Conservation (phyloP, 2,888 invertebrate species). For the Lumbricus terrestris region DNA sequence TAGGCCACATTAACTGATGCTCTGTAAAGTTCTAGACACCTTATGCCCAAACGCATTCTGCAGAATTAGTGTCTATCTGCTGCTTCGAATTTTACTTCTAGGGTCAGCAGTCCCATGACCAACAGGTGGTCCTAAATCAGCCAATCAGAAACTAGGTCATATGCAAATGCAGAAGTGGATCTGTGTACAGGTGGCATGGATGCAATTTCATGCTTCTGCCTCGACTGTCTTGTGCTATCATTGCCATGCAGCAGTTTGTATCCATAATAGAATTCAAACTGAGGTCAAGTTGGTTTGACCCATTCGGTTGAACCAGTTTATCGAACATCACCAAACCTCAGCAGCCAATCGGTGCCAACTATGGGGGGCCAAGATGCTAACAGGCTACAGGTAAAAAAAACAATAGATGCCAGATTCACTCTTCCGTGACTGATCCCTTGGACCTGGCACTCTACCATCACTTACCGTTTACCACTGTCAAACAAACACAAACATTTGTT, state of each 20-base stretch:
- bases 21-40: background rate
- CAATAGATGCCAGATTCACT: background rate
- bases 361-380: slow-evolving; percentile 3
- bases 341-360: background rate
- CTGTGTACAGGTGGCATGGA: background rate
- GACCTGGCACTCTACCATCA: background rate
- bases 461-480: slow-evolving; percentile 3
- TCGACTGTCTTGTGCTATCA: background rate
- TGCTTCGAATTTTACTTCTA: background rate
- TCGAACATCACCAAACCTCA: background rate
- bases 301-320: background rate
- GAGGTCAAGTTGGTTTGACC: background rate
- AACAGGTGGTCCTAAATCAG: background rate
- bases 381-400: background rate
- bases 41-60: background rate
- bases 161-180: background rate
- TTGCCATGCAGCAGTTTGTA: background rate
- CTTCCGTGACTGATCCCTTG: background rate
- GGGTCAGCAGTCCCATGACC: background rate
- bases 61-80: background rate
- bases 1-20: background rate
- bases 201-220: background rate
- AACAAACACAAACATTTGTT: background rate
- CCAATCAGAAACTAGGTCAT: background rate
- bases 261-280: background rate